Conservation (phyloP, 53 echinoderm and acorn worm species). For the Temnopleurus reevesii region DNA sequence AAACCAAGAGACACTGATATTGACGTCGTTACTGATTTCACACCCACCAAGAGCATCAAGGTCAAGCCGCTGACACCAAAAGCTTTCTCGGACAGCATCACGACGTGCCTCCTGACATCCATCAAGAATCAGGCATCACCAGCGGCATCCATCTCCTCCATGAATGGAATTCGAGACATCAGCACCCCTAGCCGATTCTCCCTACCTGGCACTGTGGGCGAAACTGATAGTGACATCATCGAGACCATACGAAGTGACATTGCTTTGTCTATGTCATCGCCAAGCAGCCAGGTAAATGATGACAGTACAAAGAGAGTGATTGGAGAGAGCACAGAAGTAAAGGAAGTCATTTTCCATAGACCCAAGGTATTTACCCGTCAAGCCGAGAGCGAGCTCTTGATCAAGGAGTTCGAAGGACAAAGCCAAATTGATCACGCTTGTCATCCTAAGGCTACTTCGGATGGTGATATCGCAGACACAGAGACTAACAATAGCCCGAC, state of each 20-base stretch:
- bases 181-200: not conserved
- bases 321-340: not conserved
- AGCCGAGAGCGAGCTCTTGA: not conserved
- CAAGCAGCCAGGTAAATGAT: not conserved
- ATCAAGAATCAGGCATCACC: not conserved
- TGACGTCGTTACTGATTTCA: not conserved
- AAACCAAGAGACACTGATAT: not conserved
- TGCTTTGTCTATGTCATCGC: not conserved
- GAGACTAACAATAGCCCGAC: not conserved
- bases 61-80: not conserved
- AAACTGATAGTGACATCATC: not conserved
- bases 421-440: not conserved
- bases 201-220: constrained; percentile 4
- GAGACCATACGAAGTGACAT: too few species aligned
- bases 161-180: not conserved
- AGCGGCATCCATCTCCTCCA: not conserved
- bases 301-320: not conserved
- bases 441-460: not conserved
- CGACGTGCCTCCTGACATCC: not conserved
- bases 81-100: not conserved
- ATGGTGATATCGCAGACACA: not conserved
- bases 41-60: not conserved
- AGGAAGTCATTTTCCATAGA: not conserved
- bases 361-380: not conserved
- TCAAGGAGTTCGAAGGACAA: not conserved